Conservation (phyloP, 2,797 vertebrate species). For the Takifugu rubripes region DNA sequence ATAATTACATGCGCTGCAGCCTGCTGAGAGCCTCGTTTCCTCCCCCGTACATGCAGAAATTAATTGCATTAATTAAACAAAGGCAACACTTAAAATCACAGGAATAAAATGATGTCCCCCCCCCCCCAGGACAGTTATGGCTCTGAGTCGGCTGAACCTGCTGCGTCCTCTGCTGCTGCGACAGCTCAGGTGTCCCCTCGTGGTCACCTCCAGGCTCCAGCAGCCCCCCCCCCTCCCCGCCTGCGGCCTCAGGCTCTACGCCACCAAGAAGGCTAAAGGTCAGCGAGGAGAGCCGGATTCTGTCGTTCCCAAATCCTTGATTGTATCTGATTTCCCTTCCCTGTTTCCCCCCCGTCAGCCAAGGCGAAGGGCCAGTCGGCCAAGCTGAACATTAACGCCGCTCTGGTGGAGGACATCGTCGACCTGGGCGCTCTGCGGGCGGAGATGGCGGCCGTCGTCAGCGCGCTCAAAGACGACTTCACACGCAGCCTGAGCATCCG, state of each 20-base stretch:
- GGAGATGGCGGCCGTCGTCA: slow-evolving; percentile 82
- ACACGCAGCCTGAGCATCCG: slow-evolving; percentile 87
- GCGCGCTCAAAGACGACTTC: slow-evolving; percentile 87
- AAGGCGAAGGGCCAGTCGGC: slow-evolving; percentile 86
- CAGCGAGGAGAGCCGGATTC: slow-evolving; percentile 9
- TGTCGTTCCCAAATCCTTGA: slow-evolving; percentile 1
- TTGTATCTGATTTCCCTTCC: slow-evolving; percentile 34
- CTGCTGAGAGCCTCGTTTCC: not conserved
- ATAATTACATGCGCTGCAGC: not conserved
- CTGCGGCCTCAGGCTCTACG: slow-evolving; percentile 72
- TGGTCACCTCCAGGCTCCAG: slow-evolving; percentile 19
- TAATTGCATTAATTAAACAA: too few relatives aligned
- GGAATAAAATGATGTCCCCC: not conserved
- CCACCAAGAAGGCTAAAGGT: slow-evolving; percentile 91
- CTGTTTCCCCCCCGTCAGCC: slow-evolving; percentile 52
- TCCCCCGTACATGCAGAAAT: not conserved
- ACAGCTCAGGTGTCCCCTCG: slow-evolving; percentile 29
- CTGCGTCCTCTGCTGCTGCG: slow-evolving; percentile 66
- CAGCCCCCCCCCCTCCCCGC: slow-evolving; percentile 12
- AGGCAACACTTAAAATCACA: too few relatives aligned
- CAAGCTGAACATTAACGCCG: slow-evolving; percentile 85
- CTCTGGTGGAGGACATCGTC: slow-evolving; percentile 91
- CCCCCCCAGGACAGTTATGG: slow-evolving; percentile 59
- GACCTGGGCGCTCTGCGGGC: slow-evolving; percentile 80
- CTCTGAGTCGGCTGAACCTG: slow-evolving; percentile 61